Conservation (phyloP, 2,797 vertebrate genomes). For the Hoplostethus mediterraneus region DNA sequence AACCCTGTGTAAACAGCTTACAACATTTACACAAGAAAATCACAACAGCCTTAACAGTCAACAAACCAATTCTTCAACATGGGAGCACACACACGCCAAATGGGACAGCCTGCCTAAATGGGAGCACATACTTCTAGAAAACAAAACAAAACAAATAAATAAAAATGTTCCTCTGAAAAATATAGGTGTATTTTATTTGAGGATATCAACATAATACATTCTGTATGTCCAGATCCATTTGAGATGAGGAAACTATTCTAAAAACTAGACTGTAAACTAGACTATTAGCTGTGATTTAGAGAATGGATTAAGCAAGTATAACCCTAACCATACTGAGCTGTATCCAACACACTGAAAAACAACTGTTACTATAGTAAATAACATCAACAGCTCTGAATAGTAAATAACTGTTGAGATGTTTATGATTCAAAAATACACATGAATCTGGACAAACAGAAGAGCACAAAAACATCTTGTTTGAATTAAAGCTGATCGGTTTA, state of each 20-base stretch:
- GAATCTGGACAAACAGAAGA: conserved; percentile 75
- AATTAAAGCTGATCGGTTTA: conserved; percentile 24
- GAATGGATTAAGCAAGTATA: neutral
- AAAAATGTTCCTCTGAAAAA: neutral
- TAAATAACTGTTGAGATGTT: neutral
- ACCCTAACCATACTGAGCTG: neutral
- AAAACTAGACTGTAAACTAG: conserved; percentile 1
- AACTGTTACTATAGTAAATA: neutral
- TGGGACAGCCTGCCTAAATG: conserved; percentile 28
- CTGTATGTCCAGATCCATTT: conserved; percentile 75
- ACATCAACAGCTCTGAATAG: neutral
- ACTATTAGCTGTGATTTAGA: neutral
- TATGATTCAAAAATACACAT: conserved; percentile 35
- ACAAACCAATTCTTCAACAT: conserved; percentile 19
- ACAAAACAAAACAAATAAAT: conserved; percentile 1
- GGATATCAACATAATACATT: conserved; percentile 32
- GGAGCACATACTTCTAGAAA: conserved; percentile 12
- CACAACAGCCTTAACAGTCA: conserved; percentile 13
- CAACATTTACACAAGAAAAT: conserved; percentile 32
- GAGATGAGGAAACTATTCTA: neutral
- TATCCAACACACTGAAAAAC: neutral
- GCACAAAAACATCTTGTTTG: conserved; percentile 18
- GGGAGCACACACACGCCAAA: conserved; percentile 33
- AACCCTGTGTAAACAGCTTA: conserved; percentile 28
- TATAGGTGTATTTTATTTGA: neutral